Base-by-base conservation (phyloP, 1,140 invertebrate species). In the Diabrotica undecimpunctata region DNA sequence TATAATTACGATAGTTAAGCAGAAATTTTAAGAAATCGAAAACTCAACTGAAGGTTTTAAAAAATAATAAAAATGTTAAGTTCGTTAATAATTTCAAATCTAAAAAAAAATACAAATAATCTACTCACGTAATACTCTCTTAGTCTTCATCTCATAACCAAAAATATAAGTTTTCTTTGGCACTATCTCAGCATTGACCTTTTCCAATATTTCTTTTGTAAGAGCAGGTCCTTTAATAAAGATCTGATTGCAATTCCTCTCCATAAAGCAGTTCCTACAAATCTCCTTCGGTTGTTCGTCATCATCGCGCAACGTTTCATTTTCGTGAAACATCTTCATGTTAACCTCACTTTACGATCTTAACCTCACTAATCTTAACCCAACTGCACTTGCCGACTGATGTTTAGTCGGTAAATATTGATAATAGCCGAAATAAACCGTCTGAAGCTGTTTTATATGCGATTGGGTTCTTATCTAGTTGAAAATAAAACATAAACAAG, bases 151-250 rank as follows among this genome's bases (percentile, higher is more conserved):
- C 55, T 68, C 66, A 53, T 72, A 67, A 8, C 67, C 70, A 61
- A 72, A 67, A 13, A 74, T 60, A 51, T 67, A 65, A 8, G 69
- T 75, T 35, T 68, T 65, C n/a, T 69, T 69, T 5, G 67, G 68
- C 62, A 75, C 67, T 60, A 73, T 70, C 5, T 70, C 65, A 36
- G 61, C 46, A n/a, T 71, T 60, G 61, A 74, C 65, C 62, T 75
- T 75, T 9, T 68, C 69, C n/a, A 75, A 57, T 57, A 75, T 72
- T 13, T 74, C 70, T 51, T 65, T 72, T 5, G 73, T 75, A 10
- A 75, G 11, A 9, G 65, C 64, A 0, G 73, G 71, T 8, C 67
- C 67, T 62, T 71, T 75, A 13, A 63, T 9, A 54, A 75, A 72
- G 37, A 75, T 68, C 39, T 75, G 64, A 38, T 64, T 66, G 38